phyloP scores from a whole-genome alignment of 2,113 vertebrate species.

The Salvelinus sp. region DNA sequence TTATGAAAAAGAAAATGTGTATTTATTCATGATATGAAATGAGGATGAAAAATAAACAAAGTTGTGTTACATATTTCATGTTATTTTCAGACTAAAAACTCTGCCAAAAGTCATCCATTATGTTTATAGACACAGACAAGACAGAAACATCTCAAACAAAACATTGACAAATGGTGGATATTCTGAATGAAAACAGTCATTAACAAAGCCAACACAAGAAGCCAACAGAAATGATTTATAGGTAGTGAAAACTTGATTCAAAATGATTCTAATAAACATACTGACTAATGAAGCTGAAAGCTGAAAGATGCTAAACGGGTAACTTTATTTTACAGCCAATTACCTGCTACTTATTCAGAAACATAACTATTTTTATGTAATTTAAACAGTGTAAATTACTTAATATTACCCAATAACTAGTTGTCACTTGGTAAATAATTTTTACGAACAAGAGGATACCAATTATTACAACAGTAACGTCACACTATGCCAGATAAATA shows the following conservation, averaged over 20 bases:
- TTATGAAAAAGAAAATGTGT: neutral
- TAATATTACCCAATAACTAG: no score
- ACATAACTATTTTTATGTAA: no score
- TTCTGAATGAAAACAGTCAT: neutral
- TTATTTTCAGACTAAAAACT: no score
- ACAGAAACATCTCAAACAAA: neutral
- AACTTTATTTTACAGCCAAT: no score
- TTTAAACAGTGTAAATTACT: no score
- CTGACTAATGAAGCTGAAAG: neutral
- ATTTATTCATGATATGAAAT: conserved; percentile 37
- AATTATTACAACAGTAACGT: no score
- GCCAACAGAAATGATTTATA: neutral
- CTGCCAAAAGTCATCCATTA: neutral
- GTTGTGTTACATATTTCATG: neutral
- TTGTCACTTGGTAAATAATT: no score
- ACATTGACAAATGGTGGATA: neutral
- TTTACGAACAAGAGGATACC: no score
- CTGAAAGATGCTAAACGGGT: no score
- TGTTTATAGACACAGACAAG: neutral
- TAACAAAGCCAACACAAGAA: neutral
- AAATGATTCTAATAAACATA: neutral
- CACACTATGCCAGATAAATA: no score
- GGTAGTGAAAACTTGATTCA: neutral
- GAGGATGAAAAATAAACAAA: conserved; percentile 24
- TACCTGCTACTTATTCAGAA: no score